Conservation (phyloP, 2,888 invertebrate species). For the Diogma glabrata region DNA sequence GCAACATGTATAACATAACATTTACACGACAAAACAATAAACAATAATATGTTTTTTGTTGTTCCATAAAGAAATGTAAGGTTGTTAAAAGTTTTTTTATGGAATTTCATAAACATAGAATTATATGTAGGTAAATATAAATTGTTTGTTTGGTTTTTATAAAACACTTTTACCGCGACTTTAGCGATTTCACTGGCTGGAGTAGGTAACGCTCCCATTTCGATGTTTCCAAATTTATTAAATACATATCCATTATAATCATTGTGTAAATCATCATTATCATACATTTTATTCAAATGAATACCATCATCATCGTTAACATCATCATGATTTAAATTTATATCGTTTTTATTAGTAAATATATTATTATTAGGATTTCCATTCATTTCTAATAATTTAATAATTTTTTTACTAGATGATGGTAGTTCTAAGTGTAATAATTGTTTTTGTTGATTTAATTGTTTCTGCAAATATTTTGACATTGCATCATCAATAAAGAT, state of each 20-base stretch:
- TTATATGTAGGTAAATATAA: no score
- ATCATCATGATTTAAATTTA: constrained; percentile 4
- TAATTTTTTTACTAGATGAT: constrained; percentile 36
- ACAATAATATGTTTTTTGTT: no score
- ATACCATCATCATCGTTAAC: constrained; percentile 7
- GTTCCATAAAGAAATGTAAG: no score
- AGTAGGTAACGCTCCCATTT: constrained; percentile 37
- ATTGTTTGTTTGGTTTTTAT: constrained; percentile 18
- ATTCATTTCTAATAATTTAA: constrained; percentile 35
- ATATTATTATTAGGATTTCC: constrained; percentile 22
- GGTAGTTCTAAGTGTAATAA: constrained; percentile 37
- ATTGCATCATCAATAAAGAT: constrained; percentile 34
- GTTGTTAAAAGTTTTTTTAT: no score
- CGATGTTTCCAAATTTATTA: constrained; percentile 29
- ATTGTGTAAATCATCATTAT: not conserved
- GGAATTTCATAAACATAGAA: no score
- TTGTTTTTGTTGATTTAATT: constrained; percentile 37
- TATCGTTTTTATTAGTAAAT: constrained; percentile 2
- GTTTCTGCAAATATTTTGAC: constrained; percentile 37
- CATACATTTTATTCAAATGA: constrained; percentile 5
- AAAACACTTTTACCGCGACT: constrained; percentile 35
- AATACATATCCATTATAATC: constrained; percentile 7
- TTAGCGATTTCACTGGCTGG: constrained; percentile 38
- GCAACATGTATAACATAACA: no score
- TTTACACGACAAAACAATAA: no score